A percentile compares a stretch with the other conserved stretches of the same genome.
Conservation (phyloP, 2,888 invertebrate genomes). For the Drosophila acutilabella region DNA sequence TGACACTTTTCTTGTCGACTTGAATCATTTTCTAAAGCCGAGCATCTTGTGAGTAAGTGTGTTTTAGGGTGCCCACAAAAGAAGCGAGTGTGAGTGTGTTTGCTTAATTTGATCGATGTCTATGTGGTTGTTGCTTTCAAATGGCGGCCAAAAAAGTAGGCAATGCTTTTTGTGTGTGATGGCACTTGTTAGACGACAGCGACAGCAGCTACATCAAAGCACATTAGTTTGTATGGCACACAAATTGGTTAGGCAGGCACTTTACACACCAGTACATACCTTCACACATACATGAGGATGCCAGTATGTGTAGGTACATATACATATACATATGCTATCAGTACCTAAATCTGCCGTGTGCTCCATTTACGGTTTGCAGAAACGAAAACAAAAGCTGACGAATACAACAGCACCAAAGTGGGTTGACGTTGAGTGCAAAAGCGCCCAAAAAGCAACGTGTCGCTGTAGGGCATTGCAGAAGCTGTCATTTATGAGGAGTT, state of each 20-base stretch:
- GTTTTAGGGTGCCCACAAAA: slow-evolving; percentile 16
- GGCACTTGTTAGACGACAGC: slow-evolving; percentile 37
- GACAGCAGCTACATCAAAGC: slow-evolving; percentile 73
- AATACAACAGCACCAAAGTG: slow-evolving; percentile 67
- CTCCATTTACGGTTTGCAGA: slow-evolving; percentile 66
- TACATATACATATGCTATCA: slow-evolving; percentile 46
- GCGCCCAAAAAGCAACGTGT: slow-evolving; percentile 51
- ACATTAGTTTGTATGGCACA: slow-evolving; percentile 73
- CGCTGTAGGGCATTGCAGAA: slow-evolving; percentile 63
- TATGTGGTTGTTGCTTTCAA: slow-evolving; percentile 35
- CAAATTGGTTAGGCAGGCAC: slow-evolving; percentile 77
- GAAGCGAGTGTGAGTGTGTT: slow-evolving; percentile 41
- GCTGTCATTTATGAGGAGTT: slow-evolving; percentile 46
- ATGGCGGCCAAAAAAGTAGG: slow-evolving; percentile 34
- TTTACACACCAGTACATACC: slow-evolving; percentile 56
- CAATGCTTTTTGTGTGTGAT: slow-evolving; percentile 42
- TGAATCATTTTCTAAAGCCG: slow-evolving; percentile 62
- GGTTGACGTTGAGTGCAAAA: slow-evolving; percentile 71
- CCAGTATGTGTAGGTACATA: slow-evolving; percentile 46
- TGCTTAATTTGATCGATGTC: slow-evolving; percentile 74
- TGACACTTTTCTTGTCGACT: slow-evolving; percentile 64
- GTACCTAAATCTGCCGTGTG: slow-evolving; percentile 73
- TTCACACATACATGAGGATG: slow-evolving; percentile 22
- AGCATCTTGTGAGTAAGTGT: slow-evolving; percentile 18
- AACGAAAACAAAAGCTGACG: slow-evolving; percentile 62